Base-by-base conservation (phyloP, 1,140 invertebrate genomes). In the Apocrypta bakeri region DNA sequence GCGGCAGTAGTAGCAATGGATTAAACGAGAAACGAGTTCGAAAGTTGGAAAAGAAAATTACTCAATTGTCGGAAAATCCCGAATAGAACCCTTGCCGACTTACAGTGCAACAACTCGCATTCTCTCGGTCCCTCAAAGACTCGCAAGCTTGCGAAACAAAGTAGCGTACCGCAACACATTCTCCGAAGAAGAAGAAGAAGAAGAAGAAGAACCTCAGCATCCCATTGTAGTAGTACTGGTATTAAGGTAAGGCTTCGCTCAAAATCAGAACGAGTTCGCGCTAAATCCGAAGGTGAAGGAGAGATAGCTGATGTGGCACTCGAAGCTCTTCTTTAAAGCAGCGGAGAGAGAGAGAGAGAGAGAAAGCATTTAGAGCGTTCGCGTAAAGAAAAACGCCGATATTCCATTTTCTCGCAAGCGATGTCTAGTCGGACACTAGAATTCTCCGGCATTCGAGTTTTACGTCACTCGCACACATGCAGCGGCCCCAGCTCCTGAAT, bases 381-480 rank as follows among this genome's bases (percentile, higher is more conserved):
- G 33, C n/a, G n/a, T 21, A n/a, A 31, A 64, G 24, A 29, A 31
- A 48, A 66, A 78, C 64, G 76, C 25, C 40, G 40, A 68, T 78
- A 68, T 78, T 68, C 64, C 37, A 69, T 78, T 78, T 76, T 78
- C 33, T 37, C 37, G 86, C 85, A 84, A 86, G 89, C 87, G 48
- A 56, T 17, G 48, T 56, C 17, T 56, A 56, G 48, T 56, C 48
- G 48, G 48, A 21, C 48, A 56, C 48, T n/a, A 56, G 48, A 56
- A n/a, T 56, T n/a, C 17, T 21, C 21, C n/a, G 48, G 48, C 48
- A 56, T 56, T 56, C 17, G 25, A 73, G 31, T 74, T 81, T 74
- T 64, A 80, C 69, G 85, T 37, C 77, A 86, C 85, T 88, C 86
- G 86, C 86, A 83, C 85, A 85, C 84, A 42, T 4, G 14, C 42